Evolutionary conservation across 2,113 vertebrate genomes (phyloP).

Genomic region (Amphiprion percula): DNA sequence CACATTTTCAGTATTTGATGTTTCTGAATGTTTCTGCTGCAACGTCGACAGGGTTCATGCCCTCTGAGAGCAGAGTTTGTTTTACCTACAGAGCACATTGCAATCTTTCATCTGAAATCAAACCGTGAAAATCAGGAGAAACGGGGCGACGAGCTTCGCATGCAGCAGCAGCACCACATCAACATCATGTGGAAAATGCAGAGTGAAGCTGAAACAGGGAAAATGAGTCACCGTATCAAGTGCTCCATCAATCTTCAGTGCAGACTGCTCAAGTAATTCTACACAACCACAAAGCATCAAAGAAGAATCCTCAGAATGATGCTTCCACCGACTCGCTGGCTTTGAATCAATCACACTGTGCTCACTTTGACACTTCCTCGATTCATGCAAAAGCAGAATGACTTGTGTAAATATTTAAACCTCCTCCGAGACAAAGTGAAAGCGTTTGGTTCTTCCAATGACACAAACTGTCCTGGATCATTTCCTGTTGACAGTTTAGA

Average conservation of each 20-base stretch:
- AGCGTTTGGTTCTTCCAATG: too few relatives aligned
- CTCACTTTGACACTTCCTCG: slow-evolving; percentile 24
- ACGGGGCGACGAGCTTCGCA: slow-evolving; percentile 82
- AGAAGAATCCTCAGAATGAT: slow-evolving; percentile 11
- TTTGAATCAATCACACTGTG: slow-evolving; percentile 30
- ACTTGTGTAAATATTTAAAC: background rate
- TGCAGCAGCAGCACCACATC: slow-evolving; percentile 78
- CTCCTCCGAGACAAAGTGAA: background rate
- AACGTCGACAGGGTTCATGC: background rate
- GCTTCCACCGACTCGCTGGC: slow-evolving; percentile 9
- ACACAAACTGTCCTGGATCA: background rate
- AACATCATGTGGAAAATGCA: slow-evolving; percentile 78
- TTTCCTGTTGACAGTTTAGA: background rate
- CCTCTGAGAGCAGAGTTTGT: too few relatives aligned
- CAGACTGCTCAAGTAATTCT: slow-evolving; percentile 36
- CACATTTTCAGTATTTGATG: background rate
- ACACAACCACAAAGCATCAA: slow-evolving; percentile 56
- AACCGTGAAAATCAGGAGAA: slow-evolving; percentile 65
- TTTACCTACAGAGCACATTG: too few relatives aligned
- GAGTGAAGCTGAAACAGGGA: slow-evolving; percentile 50
- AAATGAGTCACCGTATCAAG: slow-evolving; percentile 46
- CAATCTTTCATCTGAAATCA: slow-evolving; percentile 1
- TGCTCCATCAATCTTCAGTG: slow-evolving; percentile 49
- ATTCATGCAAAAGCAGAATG: slow-evolving; percentile 2
- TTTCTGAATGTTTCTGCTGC: background rate